Conservation (phyloP, 1,140 invertebrate species). For the Megathymus violae region DNA sequence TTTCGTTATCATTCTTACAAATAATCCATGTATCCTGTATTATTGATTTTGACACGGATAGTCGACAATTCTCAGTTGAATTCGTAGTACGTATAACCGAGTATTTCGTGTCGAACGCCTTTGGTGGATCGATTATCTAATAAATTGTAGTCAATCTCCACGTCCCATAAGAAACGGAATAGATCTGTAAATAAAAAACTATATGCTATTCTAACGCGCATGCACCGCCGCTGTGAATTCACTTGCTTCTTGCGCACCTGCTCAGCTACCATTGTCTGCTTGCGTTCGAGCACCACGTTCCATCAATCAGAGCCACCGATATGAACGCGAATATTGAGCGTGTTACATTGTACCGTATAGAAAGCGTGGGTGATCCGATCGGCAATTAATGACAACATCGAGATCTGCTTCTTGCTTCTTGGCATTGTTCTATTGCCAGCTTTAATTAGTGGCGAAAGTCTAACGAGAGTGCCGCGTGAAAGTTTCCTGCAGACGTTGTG, state of each 20-base stretch:
- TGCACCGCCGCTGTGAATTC: constrained; percentile 31
- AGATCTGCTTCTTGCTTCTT: constrained; percentile 69
- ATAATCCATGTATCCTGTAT: constrained; percentile 2
- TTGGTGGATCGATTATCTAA: constrained; percentile 29
- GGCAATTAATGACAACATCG: constrained; percentile 70
- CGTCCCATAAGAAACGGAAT: constrained; percentile 37
- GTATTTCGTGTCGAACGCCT: constrained; percentile 16
- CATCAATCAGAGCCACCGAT: constrained; percentile 34
- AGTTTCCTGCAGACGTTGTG: constrained; percentile 49
- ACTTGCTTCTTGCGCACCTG: constrained; percentile 45
- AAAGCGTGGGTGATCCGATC: constrained; percentile 75
- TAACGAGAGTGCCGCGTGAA: constrained; percentile 63
- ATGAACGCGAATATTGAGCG: constrained; percentile 48
- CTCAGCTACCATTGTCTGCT: constrained; percentile 28
- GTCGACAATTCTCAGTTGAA: constrained; percentile 1
- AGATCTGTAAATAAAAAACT: constrained; percentile 33
- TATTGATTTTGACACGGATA: no score
- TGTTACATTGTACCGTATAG: constrained; percentile 56
- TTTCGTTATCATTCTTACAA: constrained; percentile 5
- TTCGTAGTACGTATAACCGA: neutral
- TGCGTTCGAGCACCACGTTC: constrained; percentile 16
- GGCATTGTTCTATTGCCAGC: constrained; percentile 69
- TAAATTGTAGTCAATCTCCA: constrained; percentile 40
- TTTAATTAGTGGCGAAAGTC: constrained; percentile 78
- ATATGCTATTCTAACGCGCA: constrained; percentile 43